Base-by-base conservation (phyloP, 2,888 invertebrate species). In the Chironomus tentans region DNA sequence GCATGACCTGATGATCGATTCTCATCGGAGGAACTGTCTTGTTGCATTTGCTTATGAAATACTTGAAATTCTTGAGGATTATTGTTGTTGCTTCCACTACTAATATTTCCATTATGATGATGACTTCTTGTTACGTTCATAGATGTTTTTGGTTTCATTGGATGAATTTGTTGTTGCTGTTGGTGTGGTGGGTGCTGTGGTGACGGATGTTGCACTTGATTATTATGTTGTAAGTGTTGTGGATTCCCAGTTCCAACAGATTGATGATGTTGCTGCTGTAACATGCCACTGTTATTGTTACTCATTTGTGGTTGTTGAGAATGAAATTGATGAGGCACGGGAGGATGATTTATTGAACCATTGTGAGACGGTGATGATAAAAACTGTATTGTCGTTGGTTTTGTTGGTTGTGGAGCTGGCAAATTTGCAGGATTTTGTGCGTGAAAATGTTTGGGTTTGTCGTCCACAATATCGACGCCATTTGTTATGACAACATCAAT, bases 1-100 rank as follows among this genome's bases (percentile, higher is more conserved):
- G 95, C 95, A 83, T 95, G 95, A 0, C 95, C 95, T 0, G 95
- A 95, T n/a, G 94, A 94, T 48, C 94, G 87, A 83, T 93, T 94
- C 84, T 94, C 94, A 81, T 94, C 94, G 2, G 94, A 94, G 21
- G 94, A 94, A 83, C 93, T 93, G 84, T 38, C 38, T 38, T 38
- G 38, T 10, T 38, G 38, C 10, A 38, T 7, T 38, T 38, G 38
- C 10, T 38, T 38, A 38, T 91, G 90, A 81, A 90, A 90, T 77
- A 91, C 90, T 77, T 90, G 89, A 77, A 89, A 90, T 76, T 87
- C 86, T 83, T 88, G 85, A 68, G 84, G 82, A 22, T 72, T 18
- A 56, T 56, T 38, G 56, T 56, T 56, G 6, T 15, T 56, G 56
- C 15, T 18, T 28, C n/a, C 61, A 48, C 68, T 77, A 73, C 2